Base-by-base conservation (phyloP, 2,797 vertebrate genomes). In the Meriones psammophilus region DNA sequence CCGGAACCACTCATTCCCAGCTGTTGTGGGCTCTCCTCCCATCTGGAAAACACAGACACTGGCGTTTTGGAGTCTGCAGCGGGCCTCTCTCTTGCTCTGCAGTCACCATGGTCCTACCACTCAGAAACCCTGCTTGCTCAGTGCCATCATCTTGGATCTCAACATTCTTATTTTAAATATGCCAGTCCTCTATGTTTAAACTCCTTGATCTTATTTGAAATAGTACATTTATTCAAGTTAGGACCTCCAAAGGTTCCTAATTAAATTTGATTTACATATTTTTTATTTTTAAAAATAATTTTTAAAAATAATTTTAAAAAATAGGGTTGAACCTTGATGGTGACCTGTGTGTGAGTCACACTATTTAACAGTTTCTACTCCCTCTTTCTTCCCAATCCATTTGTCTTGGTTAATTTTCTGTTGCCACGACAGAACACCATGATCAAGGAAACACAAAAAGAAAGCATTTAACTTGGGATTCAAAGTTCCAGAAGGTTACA, bases 171-270 rank as follows among this genome's bases (percentile, higher is more conserved):
- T 42, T 42, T 42, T 42, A 42, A 42, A 42, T 42, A 42, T 42
- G 42, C 42, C 42, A 42, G 42, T 42, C 42, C 42, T 42, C 20
- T 36, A 42, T 86, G 33, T 64, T 91, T 42, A 78, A 56, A 88
- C 73, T 93, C 86, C 5, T n/a, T 77, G 33, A 8, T 78, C 26
- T 94, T 80, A 79, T 88, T 90, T 24, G 76, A 74, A 62, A 62
- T 80, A 66, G 39, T 60, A n/a, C 8, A 0, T 90, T 73, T 73
- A 54, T 80, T 91, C n/a, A 62, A 73, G n/a, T 89, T 24, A 92
- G 46, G 39, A 93, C 9, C 15, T 12, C 46, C 36, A 76, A 0
- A 46, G 62, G 5, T 17, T 66, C 7, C 33, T 46, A 71, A 62
- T 80, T 60, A 89, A 84, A 17, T 54, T 93, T 93, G 30, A 8